Evolutionary conservation across 2,113 vertebrate genomes (phyloP), one percentile per base, ranked within the genome.

Genomic region (Xiphophorus hellerii): DNA sequence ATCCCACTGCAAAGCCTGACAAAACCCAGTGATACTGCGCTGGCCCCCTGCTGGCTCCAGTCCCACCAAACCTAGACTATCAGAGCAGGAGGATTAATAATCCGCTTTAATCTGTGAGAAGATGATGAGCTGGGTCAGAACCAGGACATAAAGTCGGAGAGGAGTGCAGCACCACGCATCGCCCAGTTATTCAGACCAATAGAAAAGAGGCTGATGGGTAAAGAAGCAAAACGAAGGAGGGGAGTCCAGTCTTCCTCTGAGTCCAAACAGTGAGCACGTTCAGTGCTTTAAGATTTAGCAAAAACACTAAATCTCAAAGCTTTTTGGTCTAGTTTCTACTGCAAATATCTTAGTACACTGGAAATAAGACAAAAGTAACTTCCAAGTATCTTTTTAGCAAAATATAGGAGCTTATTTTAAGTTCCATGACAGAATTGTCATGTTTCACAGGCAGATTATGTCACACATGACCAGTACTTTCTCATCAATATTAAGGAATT

Each of bases 1-100:
- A 62, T 72, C 77, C 64, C 35, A 42, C 48, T 51, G 62, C 73
- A 82, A 76, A 83, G 37, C 64, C 69, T 42, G n/a, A 33, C 75
- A 37, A 62, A 79, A 77, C 65, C 44, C 66, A 68, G 74, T 73
- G 51, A 82, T 62, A 28, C 70, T 76, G 66, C 35, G 76, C 69
- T n/a, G 54, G 67, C 60, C 62, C 62, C 65, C 71, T 62, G 70
- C 79, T 89, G 82, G 82, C 87, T 81, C 42, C 17, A 71, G 62
- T 35, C 66, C 72, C 68, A 11, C 69, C 69, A 29, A 83, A 71
- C 42, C 75, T 80, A 76, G 62, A 90, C 78, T 76, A 84, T 78
- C 31, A 44, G 71, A 91, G 83, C 81, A 83, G 67, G 76, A 78
- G 74, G 90, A 91, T 92, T 88, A 90, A 88, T 90, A 91, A 92